phyloP scores from a whole-genome alignment of 2,113 vertebrate species.

The Prochilodus magdalenae region DNA sequence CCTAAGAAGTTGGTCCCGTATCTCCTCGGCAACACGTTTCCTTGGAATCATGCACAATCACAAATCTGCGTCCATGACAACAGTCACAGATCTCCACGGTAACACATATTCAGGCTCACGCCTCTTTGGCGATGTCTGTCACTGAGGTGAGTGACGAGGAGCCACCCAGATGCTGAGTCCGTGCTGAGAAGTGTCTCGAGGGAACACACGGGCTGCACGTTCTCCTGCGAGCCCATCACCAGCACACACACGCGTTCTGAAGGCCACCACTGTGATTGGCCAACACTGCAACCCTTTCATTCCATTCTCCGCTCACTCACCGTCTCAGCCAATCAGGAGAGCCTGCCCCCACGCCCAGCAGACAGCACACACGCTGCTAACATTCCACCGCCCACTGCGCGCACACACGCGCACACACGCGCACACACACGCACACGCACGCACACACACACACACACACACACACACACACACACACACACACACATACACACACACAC shows the following conservation, averaged over 20 bases:
- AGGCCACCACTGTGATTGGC: slow-evolving; percentile 36
- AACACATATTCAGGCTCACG: neutral
- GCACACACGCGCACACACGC: neutral
- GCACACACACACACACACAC: neutral
- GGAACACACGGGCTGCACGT: neutral
- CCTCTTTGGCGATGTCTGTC: too few species aligned
- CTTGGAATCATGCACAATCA: too few species aligned
- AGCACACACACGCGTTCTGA: slow-evolving; percentile 17
- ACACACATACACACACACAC: too few species aligned
- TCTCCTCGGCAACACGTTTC: too few species aligned
- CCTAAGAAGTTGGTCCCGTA: too few species aligned
- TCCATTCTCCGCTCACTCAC: slow-evolving; percentile 38
- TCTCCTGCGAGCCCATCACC: neutral
- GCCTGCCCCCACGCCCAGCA: slow-evolving; percentile 25
- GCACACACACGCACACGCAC: slow-evolving; percentile 8
- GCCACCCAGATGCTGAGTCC: neutral
- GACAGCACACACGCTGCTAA: slow-evolving; percentile 24
- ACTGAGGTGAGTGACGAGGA: neutral
- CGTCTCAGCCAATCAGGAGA: slow-evolving; percentile 34
- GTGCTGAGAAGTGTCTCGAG: neutral
- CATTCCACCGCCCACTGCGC: slow-evolving; percentile 31
- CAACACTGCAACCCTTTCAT: slow-evolving; percentile 50
- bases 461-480: too few species aligned
- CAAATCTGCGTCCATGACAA: too few species aligned
- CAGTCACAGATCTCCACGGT: too few species aligned